Base-by-base conservation (phyloP, 2,888 invertebrate genomes). In the Petrophora chlorosata region DNA sequence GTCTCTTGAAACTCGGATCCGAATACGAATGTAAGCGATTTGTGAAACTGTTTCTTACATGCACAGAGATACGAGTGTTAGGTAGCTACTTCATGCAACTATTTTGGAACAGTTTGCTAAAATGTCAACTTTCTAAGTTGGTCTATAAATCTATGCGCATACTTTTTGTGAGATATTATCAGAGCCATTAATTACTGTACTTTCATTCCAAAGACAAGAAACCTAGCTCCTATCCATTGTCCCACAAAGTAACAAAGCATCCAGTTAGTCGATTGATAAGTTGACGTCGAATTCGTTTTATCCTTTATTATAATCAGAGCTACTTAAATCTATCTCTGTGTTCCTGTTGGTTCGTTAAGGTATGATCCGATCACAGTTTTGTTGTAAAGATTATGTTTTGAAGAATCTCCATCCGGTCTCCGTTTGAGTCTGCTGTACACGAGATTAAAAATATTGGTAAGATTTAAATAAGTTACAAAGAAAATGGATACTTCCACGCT, bases 331-430 rank as follows among this genome's bases (percentile, higher is more conserved):
- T 81, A 79, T 81, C 77, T 77, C 67, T 73, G 71, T 79, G 76
- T 79, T 75, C 69, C 70, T 71, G 71, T 75, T 73, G 74, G 74
- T 85, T 86, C 86, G 84, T 87, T 87, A 85, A 84, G 77, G 74
- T 75, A 75, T 76, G 83, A 85, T 83, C 74, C 65, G 82, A 86
- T 85, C 85, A 85, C 83, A 84, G 82, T 88, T 85, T 88, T 87
- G 84, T 88, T 87, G 85, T 88, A 83, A 87, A 87, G 86, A 88
- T 88, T 88, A 88, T 87, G 87, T 87, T 74, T 76, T 73, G 77
- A 83, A 84, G 87, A 86, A 86, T 81, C 78, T 78, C 78, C 86
- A 88, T 88, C 89, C 88, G 89, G 87, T 87, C 76, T 80, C 82
- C 74, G 78, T 70, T 64, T 45, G 53, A 12, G 55, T 43, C 58